Percentiles rank a stretch among this genome's conserved stretches.
These are phyloP conservation scores for Conopomorpha cramerella DNA, from an alignment of 1,140 invertebrate genomes.

Conservation along the genomic window DNA sequence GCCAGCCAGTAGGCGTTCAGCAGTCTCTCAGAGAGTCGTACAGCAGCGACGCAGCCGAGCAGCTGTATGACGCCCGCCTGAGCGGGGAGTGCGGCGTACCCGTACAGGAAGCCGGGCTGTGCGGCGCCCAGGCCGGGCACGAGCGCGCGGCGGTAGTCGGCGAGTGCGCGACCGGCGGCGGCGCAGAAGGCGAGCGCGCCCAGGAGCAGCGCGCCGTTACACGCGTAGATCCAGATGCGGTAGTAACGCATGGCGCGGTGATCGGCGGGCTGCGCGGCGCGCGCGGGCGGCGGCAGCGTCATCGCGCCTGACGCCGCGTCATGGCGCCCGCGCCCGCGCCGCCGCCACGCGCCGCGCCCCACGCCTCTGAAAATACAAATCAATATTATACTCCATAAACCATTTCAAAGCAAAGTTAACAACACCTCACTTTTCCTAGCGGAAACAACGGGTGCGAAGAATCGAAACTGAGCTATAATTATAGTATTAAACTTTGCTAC, in stretches of 20 bases:
- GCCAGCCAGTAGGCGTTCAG: constrained; percentile 87
- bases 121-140: constrained; percentile 73
- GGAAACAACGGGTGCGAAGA: background rate
- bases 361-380: constrained; percentile 32
- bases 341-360: constrained; percentile 53
- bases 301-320: constrained; percentile 48
- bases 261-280: constrained; percentile 24
- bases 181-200: constrained; percentile 80
- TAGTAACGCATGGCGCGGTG: constrained; percentile 71
- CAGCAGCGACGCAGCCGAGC: constrained; percentile 79
- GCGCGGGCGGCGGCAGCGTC: constrained; percentile 52
- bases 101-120: constrained; percentile 84
- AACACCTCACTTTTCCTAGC: no score
- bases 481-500: background rate
- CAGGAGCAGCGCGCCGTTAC: constrained; percentile 83
- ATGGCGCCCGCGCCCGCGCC: constrained; percentile 51
- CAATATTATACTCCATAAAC: no score
- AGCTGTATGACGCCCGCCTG: constrained; percentile 73
- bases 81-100: constrained; percentile 77
- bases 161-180: constrained; percentile 73
- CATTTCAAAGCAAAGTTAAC: no score
- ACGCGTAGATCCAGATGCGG: constrained; percentile 90
- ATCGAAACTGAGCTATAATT: background rate
- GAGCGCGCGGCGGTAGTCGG: constrained; percentile 70
- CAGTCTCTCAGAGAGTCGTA: constrained; percentile 77